These are phyloP conservation scores for Drosophila gaucha DNA, from an alignment of 2,888 invertebrate species.

Conservation along the genomic window DNA sequence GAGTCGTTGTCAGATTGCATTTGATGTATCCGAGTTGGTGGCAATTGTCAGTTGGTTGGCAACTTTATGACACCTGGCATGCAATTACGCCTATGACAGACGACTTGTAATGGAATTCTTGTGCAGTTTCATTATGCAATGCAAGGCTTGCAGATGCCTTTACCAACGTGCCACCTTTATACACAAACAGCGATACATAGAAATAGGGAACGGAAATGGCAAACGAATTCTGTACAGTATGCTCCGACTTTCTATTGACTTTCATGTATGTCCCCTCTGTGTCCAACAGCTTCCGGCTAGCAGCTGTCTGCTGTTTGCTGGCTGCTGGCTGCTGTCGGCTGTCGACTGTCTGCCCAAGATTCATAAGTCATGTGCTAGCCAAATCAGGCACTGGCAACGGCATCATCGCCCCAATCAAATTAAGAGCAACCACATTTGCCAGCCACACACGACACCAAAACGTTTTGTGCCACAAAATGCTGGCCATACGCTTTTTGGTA, in stretches of 20 bases:
- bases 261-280: constrained; percentile 3
- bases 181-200: neutral
- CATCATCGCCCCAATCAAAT: constrained; percentile 43
- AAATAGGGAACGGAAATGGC: constrained; percentile 27
- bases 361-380: constrained; percentile 29
- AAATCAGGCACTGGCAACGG: constrained; percentile 37
- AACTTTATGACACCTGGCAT: constrained; percentile 70
- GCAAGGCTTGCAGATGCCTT: constrained; percentile 2
- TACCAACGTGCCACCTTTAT: neutral
- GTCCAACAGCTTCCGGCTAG: constrained; percentile 32
- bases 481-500: constrained; percentile 68
- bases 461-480: constrained; percentile 73
- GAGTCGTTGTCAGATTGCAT: constrained; percentile 51
- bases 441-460: constrained; percentile 42
- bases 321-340: constrained; percentile 2
- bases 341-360: constrained; percentile 24
- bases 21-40: constrained; percentile 19
- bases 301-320: constrained; percentile 2
- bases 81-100: constrained; percentile 52
- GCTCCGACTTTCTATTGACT: constrained; percentile 27
- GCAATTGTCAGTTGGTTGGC: constrained; percentile 48
- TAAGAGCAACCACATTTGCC: constrained; percentile 46
- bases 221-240: constrained; percentile 16
- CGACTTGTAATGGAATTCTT: constrained; percentile 32
- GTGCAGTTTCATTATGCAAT: constrained; percentile 32